These are phyloP conservation scores for Pangasius krempfi DNA, from an alignment of 2,797 vertebrate genomes.

Conservation along the genomic window DNA sequence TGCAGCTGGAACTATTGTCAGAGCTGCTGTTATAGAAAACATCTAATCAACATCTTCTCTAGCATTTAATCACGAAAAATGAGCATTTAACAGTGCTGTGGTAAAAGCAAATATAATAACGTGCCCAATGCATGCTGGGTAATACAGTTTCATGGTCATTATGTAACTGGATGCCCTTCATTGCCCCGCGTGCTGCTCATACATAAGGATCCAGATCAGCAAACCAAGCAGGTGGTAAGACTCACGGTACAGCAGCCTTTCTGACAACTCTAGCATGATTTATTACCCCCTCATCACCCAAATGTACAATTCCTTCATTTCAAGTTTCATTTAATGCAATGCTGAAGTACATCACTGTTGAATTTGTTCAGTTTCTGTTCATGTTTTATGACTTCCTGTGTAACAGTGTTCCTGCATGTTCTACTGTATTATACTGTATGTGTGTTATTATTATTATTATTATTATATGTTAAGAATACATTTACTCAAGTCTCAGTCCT, in stretches of 20 bases:
- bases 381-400: slow-evolving; percentile 13
- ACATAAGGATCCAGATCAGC: slow-evolving; percentile 89
- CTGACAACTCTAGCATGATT: slow-evolving; percentile 36
- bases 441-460: neutral
- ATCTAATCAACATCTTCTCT: neutral
- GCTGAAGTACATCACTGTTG: neutral
- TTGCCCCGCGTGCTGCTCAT: slow-evolving; percentile 82
- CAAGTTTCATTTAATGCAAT: neutral
- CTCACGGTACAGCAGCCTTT: slow-evolving; percentile 49
- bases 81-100: slow-evolving; percentile 9
- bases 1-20: neutral
- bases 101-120: slow-evolving; percentile 21
- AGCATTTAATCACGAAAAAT: neutral
- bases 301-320: neutral
- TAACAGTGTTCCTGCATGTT: slow-evolving; percentile 8
- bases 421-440: neutral
- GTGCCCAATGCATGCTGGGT: slow-evolving; percentile 74
- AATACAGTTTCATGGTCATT: slow-evolving; percentile 63
- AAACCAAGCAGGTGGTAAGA: slow-evolving; percentile 85
- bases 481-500: neutral
- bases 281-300: neutral
- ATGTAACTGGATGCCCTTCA: slow-evolving; percentile 55
- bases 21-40: neutral
- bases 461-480: neutral
- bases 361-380: neutral